Conservation (phyloP, 92 coral and sea anemone genomes). For the Micromussa lordhowensis region DNA sequence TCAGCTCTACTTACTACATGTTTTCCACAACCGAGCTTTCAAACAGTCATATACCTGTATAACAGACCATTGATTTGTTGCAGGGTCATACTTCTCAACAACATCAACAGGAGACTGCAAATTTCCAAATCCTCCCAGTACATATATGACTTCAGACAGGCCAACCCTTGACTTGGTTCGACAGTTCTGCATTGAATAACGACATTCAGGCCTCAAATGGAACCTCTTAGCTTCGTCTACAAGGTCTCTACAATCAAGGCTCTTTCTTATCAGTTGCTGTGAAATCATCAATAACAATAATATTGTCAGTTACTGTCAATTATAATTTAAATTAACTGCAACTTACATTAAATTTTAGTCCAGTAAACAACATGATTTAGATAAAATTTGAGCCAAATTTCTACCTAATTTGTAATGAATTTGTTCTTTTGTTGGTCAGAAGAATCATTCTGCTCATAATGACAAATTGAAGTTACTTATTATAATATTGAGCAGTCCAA, state of each 20-base stretch:
- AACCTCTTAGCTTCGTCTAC: constrained; percentile 97
- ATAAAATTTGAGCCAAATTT: too few species aligned
- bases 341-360: too few species aligned
- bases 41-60: constrained; percentile 64
- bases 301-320: not conserved
- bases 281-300: not conserved
- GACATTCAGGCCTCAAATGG: constrained; percentile 97
- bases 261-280: constrained; percentile 62
- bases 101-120: constrained; percentile 92
- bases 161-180: constrained; percentile 92
- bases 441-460: too few species aligned
- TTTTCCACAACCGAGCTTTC: not conserved
- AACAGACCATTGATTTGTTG: constrained; percentile 75
- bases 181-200: constrained; percentile 81
- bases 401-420: too few species aligned
- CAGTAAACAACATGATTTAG: too few species aligned
- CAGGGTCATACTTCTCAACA: constrained; percentile 95
- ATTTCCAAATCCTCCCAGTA: constrained; percentile 98
- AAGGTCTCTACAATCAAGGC: constrained; percentile 92
- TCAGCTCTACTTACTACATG: not conserved
- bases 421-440: too few species aligned
- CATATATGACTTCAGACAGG: constrained; percentile 88
- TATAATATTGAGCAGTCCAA: too few species aligned
- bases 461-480: too few species aligned
- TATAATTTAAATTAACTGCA: not conserved